Evolutionary conservation across 1,140 invertebrate species (phyloP), one percentile per base, ranked within the genome.

Genomic region (Aleiodes sp.): DNA sequence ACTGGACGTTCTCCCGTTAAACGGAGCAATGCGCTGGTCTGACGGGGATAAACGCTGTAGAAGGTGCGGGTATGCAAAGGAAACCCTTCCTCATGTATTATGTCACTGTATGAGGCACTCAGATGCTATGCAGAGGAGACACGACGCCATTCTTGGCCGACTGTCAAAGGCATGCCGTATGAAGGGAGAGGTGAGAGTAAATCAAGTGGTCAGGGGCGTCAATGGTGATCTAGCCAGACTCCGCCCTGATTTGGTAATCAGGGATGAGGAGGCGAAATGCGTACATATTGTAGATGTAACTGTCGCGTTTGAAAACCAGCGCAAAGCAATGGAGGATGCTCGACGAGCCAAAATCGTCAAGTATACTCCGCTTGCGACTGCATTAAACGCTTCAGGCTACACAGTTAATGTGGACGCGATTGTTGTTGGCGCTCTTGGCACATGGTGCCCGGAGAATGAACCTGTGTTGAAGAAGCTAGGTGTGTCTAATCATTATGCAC

Each of bases 221-320:
- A 35, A 61, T 19, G 74, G 21, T 0, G 70, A 76, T 12, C 31
- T 65, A 0, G 70, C 35, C 6, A 35, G 59, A 8, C 64, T 78
- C 8, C 62, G 73, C n/a, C 79, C 79, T 6, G 82, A 83, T 71
- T 70, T 82, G 1, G 75, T 83, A 8, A 57, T 82, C 7, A 68
- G 59, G 14, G 65, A 81, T 63, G 77, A 78, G 21, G 35, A 12
- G 9, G 8, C 33, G 7, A 73, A 71, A 4, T 68, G 31, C 0
- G 62, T 76, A 14, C 4, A 60, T 28, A 75, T 80, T 12, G 70
- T 83, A 39, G 81, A 86, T 61, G 78, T 87, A 2, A 67, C 80
- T 16, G 75, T 85, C 24, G 75, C 80, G 0, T 86, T 84, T 21
- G 82, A 87, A 37, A 85, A 84, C 66, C 65, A 73, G 6, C 16